phyloP scores from a whole-genome alignment of 2,797 vertebrate genomes.

The Tamandua tetradactyla region DNA sequence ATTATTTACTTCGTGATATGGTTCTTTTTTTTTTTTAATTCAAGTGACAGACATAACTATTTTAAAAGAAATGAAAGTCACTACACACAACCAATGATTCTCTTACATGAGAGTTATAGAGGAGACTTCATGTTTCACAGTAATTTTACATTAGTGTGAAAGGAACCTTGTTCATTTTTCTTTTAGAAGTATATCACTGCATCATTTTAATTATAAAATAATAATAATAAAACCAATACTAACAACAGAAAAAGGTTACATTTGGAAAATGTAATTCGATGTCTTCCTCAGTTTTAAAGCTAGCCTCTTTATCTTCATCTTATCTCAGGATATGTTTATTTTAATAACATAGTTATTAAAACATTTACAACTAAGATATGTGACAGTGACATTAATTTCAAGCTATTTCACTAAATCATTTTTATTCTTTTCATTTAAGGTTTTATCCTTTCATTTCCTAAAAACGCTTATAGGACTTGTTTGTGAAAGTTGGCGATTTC shows the following conservation, averaged over 20 bases:
- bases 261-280: neutral
- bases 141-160: conserved; percentile 68
- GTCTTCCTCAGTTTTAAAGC: neutral
- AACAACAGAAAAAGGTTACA: neutral
- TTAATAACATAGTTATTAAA: neutral
- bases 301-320: neutral
- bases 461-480: neutral
- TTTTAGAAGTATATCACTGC: neutral
- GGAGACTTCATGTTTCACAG: conserved; percentile 72
- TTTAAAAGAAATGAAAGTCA: conserved; percentile 66
- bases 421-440: neutral
- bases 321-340: conserved; percentile 16
- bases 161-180: neutral
- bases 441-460: neutral
- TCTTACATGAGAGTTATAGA: conserved; percentile 74
- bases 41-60: conserved; percentile 74
- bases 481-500: neutral
- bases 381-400: neutral
- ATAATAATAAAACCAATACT: neutral
- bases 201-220: neutral
- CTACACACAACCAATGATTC: conserved; percentile 75
- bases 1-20: conserved; percentile 63
- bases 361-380: neutral
- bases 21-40: neutral
- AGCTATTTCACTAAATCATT: neutral